Conservation (phyloP, 1,140 invertebrate species). For the Drosophila truncata region DNA sequence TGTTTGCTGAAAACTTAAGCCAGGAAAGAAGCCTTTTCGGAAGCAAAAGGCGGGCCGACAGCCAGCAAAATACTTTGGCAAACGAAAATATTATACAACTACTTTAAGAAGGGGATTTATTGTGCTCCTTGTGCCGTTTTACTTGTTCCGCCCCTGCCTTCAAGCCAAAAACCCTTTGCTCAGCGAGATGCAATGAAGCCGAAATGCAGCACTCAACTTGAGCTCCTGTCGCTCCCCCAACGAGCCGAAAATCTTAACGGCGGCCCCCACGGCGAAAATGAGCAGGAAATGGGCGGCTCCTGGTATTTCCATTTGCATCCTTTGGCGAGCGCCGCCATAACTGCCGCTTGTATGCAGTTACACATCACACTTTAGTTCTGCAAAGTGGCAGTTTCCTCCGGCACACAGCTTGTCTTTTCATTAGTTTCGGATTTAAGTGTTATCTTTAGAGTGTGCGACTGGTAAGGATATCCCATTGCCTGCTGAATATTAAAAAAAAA, state of each 20-base stretch:
- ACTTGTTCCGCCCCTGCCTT: neutral
- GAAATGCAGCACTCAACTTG: conserved; percentile 76
- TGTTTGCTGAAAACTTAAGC: conserved; percentile 75
- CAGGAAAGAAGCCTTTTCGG: conserved; percentile 47
- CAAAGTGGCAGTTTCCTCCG: conserved; percentile 28
- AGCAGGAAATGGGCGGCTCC: conserved; percentile 24
- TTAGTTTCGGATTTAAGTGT: conserved; percentile 37
- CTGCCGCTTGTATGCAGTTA: conserved; percentile 43
- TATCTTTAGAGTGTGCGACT: conserved; percentile 6
- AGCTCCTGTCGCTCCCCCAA: conserved; percentile 35
- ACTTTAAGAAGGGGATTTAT: conserved; percentile 74
- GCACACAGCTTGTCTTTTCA: conserved; percentile 49
- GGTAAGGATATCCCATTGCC: neutral
- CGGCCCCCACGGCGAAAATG: conserved; percentile 21
- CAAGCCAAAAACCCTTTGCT: conserved; percentile 33
- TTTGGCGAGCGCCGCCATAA: conserved; percentile 39
- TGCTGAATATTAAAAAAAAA: neutral
- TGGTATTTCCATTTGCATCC: conserved; percentile 50
- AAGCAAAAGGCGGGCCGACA: conserved; percentile 44
- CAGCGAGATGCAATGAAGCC: conserved; percentile 71
- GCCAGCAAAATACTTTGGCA: conserved; percentile 60
- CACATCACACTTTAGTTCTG: conserved; percentile 36
- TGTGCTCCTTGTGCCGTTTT: conserved; percentile 39
- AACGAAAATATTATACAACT: conserved; percentile 63
- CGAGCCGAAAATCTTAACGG: conserved; percentile 57